Evolutionary conservation across 2,797 vertebrate species (phyloP).

Genomic region (Orientallactaga sibirica): DNA sequence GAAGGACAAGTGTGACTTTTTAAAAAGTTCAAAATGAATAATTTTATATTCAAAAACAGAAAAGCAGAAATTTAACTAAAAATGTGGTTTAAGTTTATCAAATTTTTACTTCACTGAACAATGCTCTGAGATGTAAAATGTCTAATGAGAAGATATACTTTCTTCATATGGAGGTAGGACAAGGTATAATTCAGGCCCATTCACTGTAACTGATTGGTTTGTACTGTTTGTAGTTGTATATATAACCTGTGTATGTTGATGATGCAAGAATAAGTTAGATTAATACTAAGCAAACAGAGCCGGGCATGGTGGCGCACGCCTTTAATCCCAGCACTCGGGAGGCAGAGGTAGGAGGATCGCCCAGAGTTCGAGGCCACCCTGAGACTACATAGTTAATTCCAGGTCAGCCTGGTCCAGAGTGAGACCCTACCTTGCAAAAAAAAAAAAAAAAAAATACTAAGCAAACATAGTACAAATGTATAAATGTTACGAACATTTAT

Average conservation of each 20-base stretch:
- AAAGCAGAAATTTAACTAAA: not conserved
- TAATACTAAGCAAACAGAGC: not conserved
- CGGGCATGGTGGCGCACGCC: no score
- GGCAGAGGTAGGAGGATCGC: no score
- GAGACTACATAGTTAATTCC: no score
- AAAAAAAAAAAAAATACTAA: no score
- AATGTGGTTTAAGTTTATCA: conserved; percentile 5
- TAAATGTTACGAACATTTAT: conserved; percentile 4
- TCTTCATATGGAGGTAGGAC: not conserved
- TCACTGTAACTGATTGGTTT: not conserved
- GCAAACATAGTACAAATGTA: not conserved
- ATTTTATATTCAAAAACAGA: conserved; percentile 23
- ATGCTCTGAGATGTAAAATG: not conserved
- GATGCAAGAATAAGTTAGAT: conserved; percentile 12
- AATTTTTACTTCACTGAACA: not conserved
- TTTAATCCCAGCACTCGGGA: no score
- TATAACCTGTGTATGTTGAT: not conserved
- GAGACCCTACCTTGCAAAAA: no score
- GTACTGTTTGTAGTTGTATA: not conserved
- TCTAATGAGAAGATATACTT: not conserved
- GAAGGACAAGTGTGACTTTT: conserved; percentile 16
- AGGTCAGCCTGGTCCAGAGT: no score
- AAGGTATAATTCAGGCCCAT: not conserved
- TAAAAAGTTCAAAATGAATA: not conserved
- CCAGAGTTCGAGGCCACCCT: no score